Base-by-base conservation (phyloP, 2,888 invertebrate genomes). In the Drepanosiphum platanoidis region DNA sequence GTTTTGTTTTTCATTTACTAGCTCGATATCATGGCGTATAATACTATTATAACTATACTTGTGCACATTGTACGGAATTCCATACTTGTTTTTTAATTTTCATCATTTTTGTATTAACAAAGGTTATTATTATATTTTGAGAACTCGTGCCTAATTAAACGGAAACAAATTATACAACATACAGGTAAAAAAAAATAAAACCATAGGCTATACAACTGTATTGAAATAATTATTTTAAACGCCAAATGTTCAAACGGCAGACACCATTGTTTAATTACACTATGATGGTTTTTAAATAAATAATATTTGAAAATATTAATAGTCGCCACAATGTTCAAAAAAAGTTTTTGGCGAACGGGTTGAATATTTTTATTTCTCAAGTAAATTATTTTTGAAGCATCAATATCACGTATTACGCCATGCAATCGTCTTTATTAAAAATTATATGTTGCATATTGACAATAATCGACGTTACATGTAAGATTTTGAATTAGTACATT, bases 211-310 rank as follows among this genome's bases (percentile, higher is more conserved):
- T 13, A 64, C 64, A 64, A 68, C n/a, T 34, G 39, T 66, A 58
- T 42, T 32, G 1, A 42, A n/a, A 79, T 70, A 80, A 82, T 74
- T 74, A 82, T 74, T 82, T 64, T 74, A 74, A 82, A 74, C 82
- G 64, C n/a, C 64, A 82, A 82, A 64, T 82, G 72, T 82, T 71
- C 30, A 72, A 72, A 61, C 61, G 52, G 61, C 39, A 82, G 36
- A 79, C 46, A 68, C n/a, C 46, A 68, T 34, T 46, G n/a, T 79
- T 68, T 79, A 66, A 79, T 46, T 79, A 79, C 9, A n/a, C 36
- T 27, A 61, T 61, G 61, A 18, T 1, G 27, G 30, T 64, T 46
- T 58, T 39, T 27, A 18, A 39, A 27, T 71, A 39, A 39, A 61
- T 36, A 77, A 36, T 64, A 22, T 61, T 77, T 34, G 27, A 77